Evolutionary conservation across 2,888 invertebrate genomes (phyloP).

Genomic region (Barypeithes pellucidus): DNA sequence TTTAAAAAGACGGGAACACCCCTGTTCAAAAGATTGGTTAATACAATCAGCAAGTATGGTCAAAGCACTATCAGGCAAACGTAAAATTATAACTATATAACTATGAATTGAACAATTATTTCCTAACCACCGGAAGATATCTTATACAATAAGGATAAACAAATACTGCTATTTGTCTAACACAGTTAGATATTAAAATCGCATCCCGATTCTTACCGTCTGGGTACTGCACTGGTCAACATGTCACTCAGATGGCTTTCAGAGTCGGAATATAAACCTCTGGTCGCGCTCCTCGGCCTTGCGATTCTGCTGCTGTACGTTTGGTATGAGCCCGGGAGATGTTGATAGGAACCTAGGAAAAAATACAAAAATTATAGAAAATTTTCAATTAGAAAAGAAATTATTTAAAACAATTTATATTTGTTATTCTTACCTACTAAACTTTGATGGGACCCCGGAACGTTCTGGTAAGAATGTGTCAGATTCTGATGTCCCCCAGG

Average conservation of each 20-base stretch:
- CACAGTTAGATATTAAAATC: no score
- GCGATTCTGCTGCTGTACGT: constrained; percentile 66
- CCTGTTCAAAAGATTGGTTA: no score
- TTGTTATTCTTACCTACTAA: constrained; percentile 29
- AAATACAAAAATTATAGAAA: not conserved
- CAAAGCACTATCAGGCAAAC: no score
- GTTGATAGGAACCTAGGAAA: constrained; percentile 46
- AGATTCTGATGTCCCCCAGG: constrained; percentile 51
- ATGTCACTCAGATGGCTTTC: constrained; percentile 66
- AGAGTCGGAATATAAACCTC: constrained; percentile 64
- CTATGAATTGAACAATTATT: no score
- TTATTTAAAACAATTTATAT: not conserved
- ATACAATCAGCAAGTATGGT: no score
- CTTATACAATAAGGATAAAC: no score
- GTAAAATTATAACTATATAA: no score
- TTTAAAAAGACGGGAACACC: no score
- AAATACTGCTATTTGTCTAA: no score
- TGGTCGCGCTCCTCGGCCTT: constrained; percentile 60
- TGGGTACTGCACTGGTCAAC: constrained; percentile 66
- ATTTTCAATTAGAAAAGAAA: no score
- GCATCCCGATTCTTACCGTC: constrained; percentile 63
- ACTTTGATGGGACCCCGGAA: constrained; percentile 48
- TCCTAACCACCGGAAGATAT: no score
- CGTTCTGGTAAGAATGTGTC: constrained; percentile 49
- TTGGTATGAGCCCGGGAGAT: constrained; percentile 65